phyloP scores from a whole-genome alignment of 2,797 vertebrate genomes.

The Poecile montanus region DNA sequence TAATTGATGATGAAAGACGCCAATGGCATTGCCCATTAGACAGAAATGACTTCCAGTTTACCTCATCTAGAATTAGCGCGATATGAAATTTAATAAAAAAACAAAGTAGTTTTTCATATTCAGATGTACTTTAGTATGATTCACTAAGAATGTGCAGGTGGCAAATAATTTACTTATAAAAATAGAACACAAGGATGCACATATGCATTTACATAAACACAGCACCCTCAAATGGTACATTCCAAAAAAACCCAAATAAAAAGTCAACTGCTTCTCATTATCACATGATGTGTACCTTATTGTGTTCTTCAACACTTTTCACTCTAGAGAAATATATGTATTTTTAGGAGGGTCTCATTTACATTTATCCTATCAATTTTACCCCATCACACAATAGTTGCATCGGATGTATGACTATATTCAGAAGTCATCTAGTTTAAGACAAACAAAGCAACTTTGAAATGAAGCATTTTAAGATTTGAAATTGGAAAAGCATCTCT shows the following conservation, averaged over 20 bases:
- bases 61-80: neutral
- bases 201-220: neutral
- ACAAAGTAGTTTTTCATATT: neutral
- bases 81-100: neutral
- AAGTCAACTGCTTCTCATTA: neutral
- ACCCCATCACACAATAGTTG: neutral
- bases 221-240: neutral
- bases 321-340: neutral
- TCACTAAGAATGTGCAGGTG: neutral
- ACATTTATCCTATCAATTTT: neutral
- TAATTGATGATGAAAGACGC: neutral
- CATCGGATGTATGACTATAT: neutral
- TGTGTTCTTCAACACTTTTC: neutral
- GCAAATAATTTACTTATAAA: neutral
- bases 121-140: neutral
- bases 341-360: neutral
- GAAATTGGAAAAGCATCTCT: neutral
- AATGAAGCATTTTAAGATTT: neutral
- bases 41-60: neutral
- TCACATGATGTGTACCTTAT: neutral
- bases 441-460: neutral
- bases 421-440: neutral
- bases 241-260: neutral
- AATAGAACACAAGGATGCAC: neutral
- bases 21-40: neutral